Percentiles rank a stretch among this genome's conserved stretches.
These are phyloP conservation scores for Sphinx pinastri DNA, from an alignment of 2,888 invertebrate genomes.

Conservation along the genomic window DNA sequence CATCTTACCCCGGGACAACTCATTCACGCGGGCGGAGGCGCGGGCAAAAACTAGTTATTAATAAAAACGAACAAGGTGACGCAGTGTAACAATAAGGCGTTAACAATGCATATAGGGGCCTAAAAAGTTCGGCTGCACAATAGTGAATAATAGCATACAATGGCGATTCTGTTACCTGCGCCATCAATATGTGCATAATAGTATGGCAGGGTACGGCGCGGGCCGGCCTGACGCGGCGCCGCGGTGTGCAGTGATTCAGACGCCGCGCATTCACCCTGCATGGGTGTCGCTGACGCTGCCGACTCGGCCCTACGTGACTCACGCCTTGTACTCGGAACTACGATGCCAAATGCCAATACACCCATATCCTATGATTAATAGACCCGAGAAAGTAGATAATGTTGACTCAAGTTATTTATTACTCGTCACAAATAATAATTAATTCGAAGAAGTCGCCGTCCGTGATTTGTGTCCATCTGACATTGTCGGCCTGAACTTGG, in stretches of 20 bases:
- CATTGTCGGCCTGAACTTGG: slow-evolving; percentile 42
- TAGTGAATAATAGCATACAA: slow-evolving; percentile 78
- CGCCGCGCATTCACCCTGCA: slow-evolving; percentile 55
- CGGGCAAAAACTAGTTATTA: too few relatives aligned
- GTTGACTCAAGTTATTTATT: slow-evolving; percentile 56
- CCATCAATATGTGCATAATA: slow-evolving; percentile 79
- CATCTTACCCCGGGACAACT: too few relatives aligned
- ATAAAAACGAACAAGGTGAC: slow-evolving; percentile 63
- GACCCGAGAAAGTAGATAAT: slow-evolving; percentile 58
- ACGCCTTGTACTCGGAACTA: slow-evolving; percentile 37
- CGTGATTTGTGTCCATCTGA: slow-evolving; percentile 42
- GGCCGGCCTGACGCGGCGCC: slow-evolving; percentile 30
- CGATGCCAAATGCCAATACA: slow-evolving; percentile 60
- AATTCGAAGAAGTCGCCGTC: slow-evolving; percentile 45
- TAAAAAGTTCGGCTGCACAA: slow-evolving; percentile 78
- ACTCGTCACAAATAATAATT: slow-evolving; percentile 49
- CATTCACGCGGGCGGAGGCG: too few relatives aligned
- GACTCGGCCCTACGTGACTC: slow-evolving; percentile 43
- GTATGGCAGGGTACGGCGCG: slow-evolving; percentile 51
- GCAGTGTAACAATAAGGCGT: slow-evolving; percentile 69
- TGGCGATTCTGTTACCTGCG: slow-evolving; percentile 78
- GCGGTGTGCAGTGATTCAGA: slow-evolving; percentile 52
- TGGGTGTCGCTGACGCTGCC: slow-evolving; percentile 48
- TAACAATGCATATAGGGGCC: slow-evolving; percentile 74
- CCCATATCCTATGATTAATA: slow-evolving; percentile 64